phyloP scores from a whole-genome alignment of 2,888 invertebrate genomes.

The Amphimallon solstitiale region DNA sequence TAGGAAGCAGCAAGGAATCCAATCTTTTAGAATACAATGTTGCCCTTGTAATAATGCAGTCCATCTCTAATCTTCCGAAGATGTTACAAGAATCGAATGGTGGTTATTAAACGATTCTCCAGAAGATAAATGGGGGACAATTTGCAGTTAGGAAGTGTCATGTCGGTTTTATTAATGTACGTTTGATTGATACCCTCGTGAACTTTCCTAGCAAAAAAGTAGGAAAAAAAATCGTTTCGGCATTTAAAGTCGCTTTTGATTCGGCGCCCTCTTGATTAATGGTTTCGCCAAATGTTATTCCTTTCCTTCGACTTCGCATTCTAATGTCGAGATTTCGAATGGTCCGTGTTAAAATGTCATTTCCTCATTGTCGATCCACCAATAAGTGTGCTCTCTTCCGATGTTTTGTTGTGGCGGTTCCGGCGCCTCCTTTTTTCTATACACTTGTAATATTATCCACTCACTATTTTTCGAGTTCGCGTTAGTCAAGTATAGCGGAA shows the following conservation, averaged over 20 bases:
- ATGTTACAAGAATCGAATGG: conserved; percentile 27
- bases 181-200: conserved; percentile 47
- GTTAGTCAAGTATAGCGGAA: too few species aligned
- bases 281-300: conserved; percentile 44
- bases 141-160: conserved; percentile 49
- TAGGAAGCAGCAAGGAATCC: too few species aligned
- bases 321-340: conserved; percentile 25
- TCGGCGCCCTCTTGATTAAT: conserved; percentile 49
- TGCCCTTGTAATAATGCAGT: too few species aligned
- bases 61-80: background rate
- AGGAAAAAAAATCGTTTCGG: conserved; percentile 35
- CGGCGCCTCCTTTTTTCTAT: too few species aligned
- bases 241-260: conserved; percentile 41
- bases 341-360: conserved; percentile 38
- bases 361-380: conserved; percentile 31
- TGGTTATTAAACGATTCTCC: conserved; percentile 30
- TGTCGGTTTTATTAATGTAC: conserved; percentile 49
- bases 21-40: too few species aligned
- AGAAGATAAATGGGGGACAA: conserved; percentile 48
- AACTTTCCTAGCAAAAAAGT: conserved; percentile 11
- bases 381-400: background rate
- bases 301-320: conserved; percentile 34
- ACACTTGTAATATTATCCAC: too few species aligned
- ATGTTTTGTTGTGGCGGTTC: too few species aligned
- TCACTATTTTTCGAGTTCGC: too few species aligned